Base-by-base conservation (phyloP, 2,797 vertebrate genomes). In the Hippocampus kuda region DNA sequence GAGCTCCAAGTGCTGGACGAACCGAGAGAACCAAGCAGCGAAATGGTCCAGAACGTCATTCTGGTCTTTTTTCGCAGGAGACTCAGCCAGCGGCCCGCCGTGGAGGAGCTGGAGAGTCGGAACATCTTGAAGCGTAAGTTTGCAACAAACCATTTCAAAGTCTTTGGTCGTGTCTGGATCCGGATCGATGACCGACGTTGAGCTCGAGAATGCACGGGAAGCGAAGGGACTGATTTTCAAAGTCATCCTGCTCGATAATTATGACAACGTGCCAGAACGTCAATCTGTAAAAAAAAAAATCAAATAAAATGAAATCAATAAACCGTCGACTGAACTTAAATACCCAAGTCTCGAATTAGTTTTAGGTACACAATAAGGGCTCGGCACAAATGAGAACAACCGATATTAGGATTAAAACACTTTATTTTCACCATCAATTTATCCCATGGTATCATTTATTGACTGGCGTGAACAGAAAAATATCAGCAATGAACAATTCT, bases 41-140 rank as follows among this genome's bases (percentile, higher is more conserved):
- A 59, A 34, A 98, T 98, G 97, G 95, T 98, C 88, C 97, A 98
- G 89, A 98, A 97, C 84, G 92, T 98, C 79, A 97, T 98, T 84
- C 85, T 97, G 81, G 94, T 98, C 90, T 98, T 98, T 91, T 96
- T 99, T 86, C 94, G 97, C 91, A 99, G 97, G 93, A 93, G 97
- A 83, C 91, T 98, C 87, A 99, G 96, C 91, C 95, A 98, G 88
- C 93, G 97, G 85, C 97, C 97, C 3, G 94, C 94, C 1, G 94
- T 96, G 84, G 96, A 99, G 82, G 97, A 99, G 86, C 92, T 99
- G 83, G 97, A 99, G 91, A 94, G 96, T 82, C 91, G 97, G 65
- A 99, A 99, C 87, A 99, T 99, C 83, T 82, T 99, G 68, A 98
- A 98, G 85, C 96, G 97, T 98, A 81, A 99, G 96, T 97, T 41